Evolutionary conservation across 2,113 vertebrate species (phyloP).

Genomic region (Cololabis saira): DNA sequence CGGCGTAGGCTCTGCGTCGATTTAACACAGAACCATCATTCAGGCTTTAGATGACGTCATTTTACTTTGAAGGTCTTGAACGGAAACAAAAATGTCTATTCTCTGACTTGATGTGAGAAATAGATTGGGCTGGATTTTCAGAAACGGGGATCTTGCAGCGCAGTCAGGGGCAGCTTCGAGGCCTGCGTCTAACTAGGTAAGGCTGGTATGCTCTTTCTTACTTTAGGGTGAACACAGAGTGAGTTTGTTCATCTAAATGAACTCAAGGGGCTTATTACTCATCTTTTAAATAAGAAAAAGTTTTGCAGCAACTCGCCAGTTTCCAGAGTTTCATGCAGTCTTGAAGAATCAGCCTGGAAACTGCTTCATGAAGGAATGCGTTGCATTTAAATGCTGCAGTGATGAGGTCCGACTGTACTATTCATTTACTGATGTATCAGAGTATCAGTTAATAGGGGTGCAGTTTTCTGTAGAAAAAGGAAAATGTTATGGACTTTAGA

Average conservation of each 20-base stretch:
- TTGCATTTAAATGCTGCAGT: too few species aligned
- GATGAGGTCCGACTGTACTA: too few species aligned
- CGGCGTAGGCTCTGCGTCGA: too few species aligned
- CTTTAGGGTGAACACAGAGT: background rate
- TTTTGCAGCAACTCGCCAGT: constrained; percentile 13
- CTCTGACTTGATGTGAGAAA: background rate
- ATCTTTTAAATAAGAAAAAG: background rate
- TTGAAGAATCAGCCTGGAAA: background rate
- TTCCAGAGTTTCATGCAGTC: background rate
- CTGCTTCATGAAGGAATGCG: too few species aligned
- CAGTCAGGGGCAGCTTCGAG: constrained; percentile 5
- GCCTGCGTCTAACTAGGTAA: constrained; percentile 50
- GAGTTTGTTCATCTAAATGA: background rate
- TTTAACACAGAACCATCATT: too few species aligned
- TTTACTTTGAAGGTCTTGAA: constrained; percentile 41
- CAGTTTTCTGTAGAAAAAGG: too few species aligned
- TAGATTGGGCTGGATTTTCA: constrained; percentile 13
- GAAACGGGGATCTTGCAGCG: constrained; percentile 24
- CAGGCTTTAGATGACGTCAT: too few species aligned
- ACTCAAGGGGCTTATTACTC: background rate
- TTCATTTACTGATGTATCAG: too few species aligned
- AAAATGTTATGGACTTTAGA: too few species aligned
- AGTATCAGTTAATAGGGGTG: too few species aligned
- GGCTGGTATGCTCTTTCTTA: background rate
- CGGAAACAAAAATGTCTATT: background rate